Conservation (phyloP, 2,888 invertebrate species). For the Chironomus riparius region DNA sequence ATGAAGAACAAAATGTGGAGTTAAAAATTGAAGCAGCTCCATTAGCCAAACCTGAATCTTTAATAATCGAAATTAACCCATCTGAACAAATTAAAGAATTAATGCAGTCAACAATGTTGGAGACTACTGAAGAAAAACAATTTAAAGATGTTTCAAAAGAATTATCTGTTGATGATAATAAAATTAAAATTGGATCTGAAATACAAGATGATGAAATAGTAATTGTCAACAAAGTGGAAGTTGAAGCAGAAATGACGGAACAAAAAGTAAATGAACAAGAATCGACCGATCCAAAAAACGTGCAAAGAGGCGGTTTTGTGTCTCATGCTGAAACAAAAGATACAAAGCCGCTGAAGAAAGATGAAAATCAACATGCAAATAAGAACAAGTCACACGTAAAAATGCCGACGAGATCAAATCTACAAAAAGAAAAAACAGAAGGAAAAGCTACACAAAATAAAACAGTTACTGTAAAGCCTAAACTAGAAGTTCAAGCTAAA, state of each 20-base stretch:
- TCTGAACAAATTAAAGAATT: neutral
- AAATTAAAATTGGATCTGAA: neutral
- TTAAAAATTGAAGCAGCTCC: neutral
- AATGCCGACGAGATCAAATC: neutral
- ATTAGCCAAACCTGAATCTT: neutral
- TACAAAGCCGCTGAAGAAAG: conserved; percentile 14
- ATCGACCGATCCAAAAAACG: conserved; percentile 22
- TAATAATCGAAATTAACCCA: neutral
- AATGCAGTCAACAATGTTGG: neutral
- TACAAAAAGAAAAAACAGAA: neutral
- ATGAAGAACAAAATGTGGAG: neutral
- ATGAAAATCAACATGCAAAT: neutral
- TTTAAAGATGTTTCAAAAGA: neutral
- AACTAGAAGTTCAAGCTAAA: neutral
- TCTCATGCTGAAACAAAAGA: conserved; percentile 7
- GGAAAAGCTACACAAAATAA: neutral
- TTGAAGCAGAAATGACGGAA: neutral
- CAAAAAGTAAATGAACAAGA: neutral
- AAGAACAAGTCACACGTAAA: neutral
- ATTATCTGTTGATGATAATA: neutral
- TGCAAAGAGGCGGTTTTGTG: conserved; percentile 23
- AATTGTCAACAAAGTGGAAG: neutral
- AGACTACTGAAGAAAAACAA: neutral
- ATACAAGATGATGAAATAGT: neutral
- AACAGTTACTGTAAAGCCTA: neutral